phyloP scores from a whole-genome alignment of 2,888 invertebrate genomes.

The Ischnura elegans region DNA sequence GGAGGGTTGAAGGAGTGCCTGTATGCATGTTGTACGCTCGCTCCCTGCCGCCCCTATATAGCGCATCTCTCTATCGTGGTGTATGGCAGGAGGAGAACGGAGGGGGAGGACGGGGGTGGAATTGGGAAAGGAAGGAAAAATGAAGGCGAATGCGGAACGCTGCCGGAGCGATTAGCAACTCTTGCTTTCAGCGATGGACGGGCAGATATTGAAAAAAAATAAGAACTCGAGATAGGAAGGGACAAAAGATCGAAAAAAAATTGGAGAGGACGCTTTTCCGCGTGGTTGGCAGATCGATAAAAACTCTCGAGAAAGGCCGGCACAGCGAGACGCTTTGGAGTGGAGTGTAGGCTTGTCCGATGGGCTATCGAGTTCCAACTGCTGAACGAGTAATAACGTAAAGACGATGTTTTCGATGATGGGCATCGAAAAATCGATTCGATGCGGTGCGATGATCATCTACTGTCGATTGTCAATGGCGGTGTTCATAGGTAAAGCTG shows the following conservation, averaged over 20 bases:
- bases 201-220: background rate
- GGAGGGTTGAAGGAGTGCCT: background rate
- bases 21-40: background rate
- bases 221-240: background rate
- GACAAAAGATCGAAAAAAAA: background rate
- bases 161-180: conserved; percentile 30
- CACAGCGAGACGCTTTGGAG: background rate
- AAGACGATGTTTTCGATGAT: no score
- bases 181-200: conserved; percentile 11
- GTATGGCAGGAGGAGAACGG: background rate
- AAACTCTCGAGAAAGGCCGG: background rate
- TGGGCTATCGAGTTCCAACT: no score
- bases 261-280: background rate
- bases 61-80: no score
- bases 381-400: no score
- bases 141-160: background rate
- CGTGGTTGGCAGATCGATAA: conserved; percentile 16
- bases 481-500: no score
- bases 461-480: no score
- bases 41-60: no score
- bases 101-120: background rate
- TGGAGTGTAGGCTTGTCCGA: no score
- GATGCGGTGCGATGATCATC: no score
- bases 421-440: no score
- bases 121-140: background rate